Base-by-base conservation (phyloP, 2,113 vertebrate species). In the Varanus komodoensis region DNA sequence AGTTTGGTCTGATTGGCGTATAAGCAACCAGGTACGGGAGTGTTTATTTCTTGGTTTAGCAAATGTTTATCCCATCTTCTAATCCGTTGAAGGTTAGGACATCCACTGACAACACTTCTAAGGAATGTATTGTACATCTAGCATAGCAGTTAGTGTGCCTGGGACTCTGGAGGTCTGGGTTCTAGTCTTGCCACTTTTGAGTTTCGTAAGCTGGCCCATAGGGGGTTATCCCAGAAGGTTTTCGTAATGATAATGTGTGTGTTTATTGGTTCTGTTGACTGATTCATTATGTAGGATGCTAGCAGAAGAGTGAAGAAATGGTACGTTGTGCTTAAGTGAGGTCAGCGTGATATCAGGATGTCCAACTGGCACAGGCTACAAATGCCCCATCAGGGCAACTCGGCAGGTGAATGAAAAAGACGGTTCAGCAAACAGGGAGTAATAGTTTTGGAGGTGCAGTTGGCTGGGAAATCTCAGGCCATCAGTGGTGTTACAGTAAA, bases 391-490 rank as follows among this genome's bases (percentile, higher is more conserved):
- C 21, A 38, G 69, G 84, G 74, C 82, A 61, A 81, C 67, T 79
- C 82, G 90, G 67, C 74, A 83, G 52, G 82, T 57, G 82, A 67
- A 92, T 85, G 61, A 15, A 29, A 83, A 78, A 83, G 92, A 75
- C 21, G 38, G 74, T 50, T 8, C 29, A 73, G 69, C 48, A 88
- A 81, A 67, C 54, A 87, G 84, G 71, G 52, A 88, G 11, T n/a
- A 67, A 50, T 1, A 9, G 19, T 82, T 32, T 34, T 8, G 12
- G 9, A 85, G 25, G 25, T n/a, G 3, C 0, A 14, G 69, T 64
- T 80, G 86, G 15, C 75, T 83, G 64, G 79, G 2, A 4, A 2
- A 38, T 21, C 12, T 50, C 74, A 57, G n/a, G 32, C 77, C 27
- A 77, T 77, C 50, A 3, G 17, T 61, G 38, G 1, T 32, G 54